Conservation (phyloP, 2,888 invertebrate species). For the Diplolepis rosae region DNA sequence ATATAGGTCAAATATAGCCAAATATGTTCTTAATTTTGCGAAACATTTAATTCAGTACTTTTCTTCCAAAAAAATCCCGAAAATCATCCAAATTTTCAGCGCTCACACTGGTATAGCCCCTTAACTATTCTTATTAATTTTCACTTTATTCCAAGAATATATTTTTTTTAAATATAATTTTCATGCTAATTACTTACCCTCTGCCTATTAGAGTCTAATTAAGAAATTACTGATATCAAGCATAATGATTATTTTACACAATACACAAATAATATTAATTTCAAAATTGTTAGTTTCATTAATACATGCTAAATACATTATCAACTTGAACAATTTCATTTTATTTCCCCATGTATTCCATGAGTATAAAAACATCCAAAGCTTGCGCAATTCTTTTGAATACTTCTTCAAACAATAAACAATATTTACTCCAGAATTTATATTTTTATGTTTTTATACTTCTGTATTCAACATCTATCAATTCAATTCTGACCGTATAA, state of each 20-base stretch:
- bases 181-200: background rate
- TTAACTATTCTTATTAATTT: too few relatives aligned
- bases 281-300: background rate
- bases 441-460: background rate
- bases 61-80: too few relatives aligned
- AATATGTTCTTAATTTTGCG: too few relatives aligned
- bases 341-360: background rate
- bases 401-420: background rate
- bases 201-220: background rate
- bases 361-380: background rate
- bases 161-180: too few relatives aligned
- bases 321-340: background rate
- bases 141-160: too few relatives aligned
- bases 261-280: background rate
- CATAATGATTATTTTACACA: background rate
- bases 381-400: background rate
- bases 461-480: background rate
- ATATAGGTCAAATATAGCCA: too few relatives aligned
- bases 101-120: too few relatives aligned
- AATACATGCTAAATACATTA: background rate
- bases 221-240: background rate
- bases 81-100: too few relatives aligned
- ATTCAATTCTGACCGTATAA: too few relatives aligned
- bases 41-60: too few relatives aligned
- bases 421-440: background rate